These are phyloP conservation scores for Chrosomus eos DNA, from an alignment of 2,797 vertebrate genomes.

Conservation along the genomic window DNA sequence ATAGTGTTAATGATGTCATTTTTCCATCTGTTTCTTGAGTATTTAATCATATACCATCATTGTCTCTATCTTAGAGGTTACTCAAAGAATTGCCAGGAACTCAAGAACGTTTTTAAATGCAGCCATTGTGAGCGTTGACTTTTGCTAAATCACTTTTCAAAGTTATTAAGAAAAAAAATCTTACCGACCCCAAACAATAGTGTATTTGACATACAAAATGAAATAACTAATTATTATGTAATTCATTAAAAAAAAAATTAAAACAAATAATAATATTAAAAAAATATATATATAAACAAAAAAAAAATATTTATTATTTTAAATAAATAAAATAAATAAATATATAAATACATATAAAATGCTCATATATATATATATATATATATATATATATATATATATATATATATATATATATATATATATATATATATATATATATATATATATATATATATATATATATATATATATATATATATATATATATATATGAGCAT, in stretches of 20 bases:
- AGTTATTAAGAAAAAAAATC: not conserved
- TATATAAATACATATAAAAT: not conserved
- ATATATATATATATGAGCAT: not conserved
- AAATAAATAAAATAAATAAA: too few relatives aligned
- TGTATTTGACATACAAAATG: not conserved
- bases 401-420: too few relatives aligned
- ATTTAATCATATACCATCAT: not conserved
- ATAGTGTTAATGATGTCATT: not conserved
- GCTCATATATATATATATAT: not conserved
- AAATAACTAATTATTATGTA: not conserved
- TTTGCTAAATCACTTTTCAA: too few relatives aligned
- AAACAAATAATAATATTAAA: too few relatives aligned
- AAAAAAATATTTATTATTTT: too few relatives aligned
- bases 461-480: too few relatives aligned
- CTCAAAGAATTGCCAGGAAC: constrained; percentile 84
- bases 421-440: too few relatives aligned
- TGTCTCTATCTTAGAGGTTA: constrained; percentile 79
- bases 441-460: too few relatives aligned
- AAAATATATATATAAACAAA: too few relatives aligned
- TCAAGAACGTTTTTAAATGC: constrained; percentile 92
- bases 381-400: too few relatives aligned
- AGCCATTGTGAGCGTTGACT: not conserved
- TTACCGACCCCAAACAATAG: not conserved
- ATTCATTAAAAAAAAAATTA: too few relatives aligned
- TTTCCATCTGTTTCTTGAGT: not conserved